Evolutionary conservation across 2,888 invertebrate genomes (phyloP), one percentile per base, ranked within the genome.

Genomic region (Noctua fimbriata): DNA sequence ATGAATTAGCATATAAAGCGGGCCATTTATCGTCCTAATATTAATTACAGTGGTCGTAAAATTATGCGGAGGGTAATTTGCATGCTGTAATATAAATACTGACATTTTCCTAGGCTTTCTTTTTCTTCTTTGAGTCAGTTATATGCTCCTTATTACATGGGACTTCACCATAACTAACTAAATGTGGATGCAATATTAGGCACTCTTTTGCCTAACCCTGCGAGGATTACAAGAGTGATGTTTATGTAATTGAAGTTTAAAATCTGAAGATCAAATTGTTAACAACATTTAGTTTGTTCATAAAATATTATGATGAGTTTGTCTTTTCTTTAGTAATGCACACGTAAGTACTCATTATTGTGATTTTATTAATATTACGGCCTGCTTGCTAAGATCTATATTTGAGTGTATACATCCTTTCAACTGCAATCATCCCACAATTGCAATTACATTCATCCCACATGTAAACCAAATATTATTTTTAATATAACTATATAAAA

Each of bases 1-100:
- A 49, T 36, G 12, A 44, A 82, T 86, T 86, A 67, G n/a, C 86
- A 82, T 66, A 71, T 60, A 52, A 82, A 82, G 65, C 24, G 49
- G 63, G 69, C 47, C 65, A 85, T 72, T 85, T 44, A 41, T 16
- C 41, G 70, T 72, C 41, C 66, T 76, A 9, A n/a, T 70, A 76
- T 60, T 58, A 82, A 65, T 71, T 63, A 32, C 28, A 32, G 55
- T 24, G 16, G n/a, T 36, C 41, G 24, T 86, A 76, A 82, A 63
- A 71, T 85, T 75, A 83, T 83, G 36, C 69, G 49, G 16, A 9
- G 16, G 28, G 55, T 58, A 75, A 65, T 65, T 70, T 47, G 18
- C 36, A 58, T 52, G 69, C 12, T 69, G 49, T 84, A 49, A 85
- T 66, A 36, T 81, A 60, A 69, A 60, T 16, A 44, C 32, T 66